A percentile compares a stretch with the other conserved stretches of the same genome.
Evolutionary conservation across 2,888 invertebrate species (phyloP).

Genomic region (Cancer borealis): DNA sequence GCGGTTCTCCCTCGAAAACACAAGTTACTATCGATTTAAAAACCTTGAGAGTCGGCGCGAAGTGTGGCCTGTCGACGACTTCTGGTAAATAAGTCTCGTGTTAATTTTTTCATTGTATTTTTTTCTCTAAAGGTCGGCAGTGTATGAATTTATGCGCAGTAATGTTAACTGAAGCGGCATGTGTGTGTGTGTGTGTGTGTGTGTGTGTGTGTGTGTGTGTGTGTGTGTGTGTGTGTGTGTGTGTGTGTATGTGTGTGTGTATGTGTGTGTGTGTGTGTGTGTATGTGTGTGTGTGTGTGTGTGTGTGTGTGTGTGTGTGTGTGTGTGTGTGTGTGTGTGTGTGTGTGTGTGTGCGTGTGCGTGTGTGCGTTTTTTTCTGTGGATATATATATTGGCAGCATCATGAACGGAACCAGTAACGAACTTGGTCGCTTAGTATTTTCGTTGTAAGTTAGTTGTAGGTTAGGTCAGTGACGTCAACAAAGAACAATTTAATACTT

Average conservation of each 20-base stretch:
- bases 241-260: too few relatives aligned
- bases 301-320: too few relatives aligned
- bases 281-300: too few relatives aligned
- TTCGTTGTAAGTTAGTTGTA: neutral
- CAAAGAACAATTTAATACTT: neutral
- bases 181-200: neutral
- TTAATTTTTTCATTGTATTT: neutral
- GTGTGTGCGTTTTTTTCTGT: too few relatives aligned
- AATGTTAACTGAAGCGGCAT: neutral
- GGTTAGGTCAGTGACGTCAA: neutral
- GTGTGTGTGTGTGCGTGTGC: neutral
- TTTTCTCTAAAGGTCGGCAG: neutral
- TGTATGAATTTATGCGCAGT: slow-evolving; percentile 2
- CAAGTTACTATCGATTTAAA: neutral
- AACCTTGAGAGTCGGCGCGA: neutral
- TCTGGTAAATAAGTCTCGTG: neutral
- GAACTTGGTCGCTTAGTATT: neutral
- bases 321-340: slow-evolving; percentile 27
- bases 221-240: too few relatives aligned
- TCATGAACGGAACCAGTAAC: neutral
- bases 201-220: slow-evolving; percentile 43
- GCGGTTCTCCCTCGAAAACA: neutral
- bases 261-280: too few relatives aligned
- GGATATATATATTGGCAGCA: neutral
- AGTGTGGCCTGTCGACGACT: neutral